Base-by-base conservation (phyloP, 30 jellyfish, hydroid and myxozoan genomes). In the Turritopsis rubra region DNA sequence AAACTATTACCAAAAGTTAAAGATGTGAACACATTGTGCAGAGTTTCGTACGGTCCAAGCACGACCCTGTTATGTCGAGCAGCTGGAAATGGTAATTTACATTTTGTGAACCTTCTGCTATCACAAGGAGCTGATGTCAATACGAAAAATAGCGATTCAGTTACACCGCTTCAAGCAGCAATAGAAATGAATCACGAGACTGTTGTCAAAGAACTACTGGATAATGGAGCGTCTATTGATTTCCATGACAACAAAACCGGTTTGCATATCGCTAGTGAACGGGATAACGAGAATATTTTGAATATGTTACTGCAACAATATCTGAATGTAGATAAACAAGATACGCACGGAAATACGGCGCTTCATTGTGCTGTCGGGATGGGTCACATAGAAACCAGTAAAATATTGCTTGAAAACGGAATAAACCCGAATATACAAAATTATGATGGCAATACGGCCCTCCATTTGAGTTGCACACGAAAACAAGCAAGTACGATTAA, bases 11-110 rank as follows among this genome's bases (percentile, higher is more conserved):
- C 30, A 0, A 68, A 68, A 19, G 19, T 68, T 17, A 68, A 68
- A 17, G 30, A 68, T 1, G 31, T 68, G 30, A 68, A 68, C 30
- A 17, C 28, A 8, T 27, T n/a, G 17, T n/a, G 28, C 0, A n/a
- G 17, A 0, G 19, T 68, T 9, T 23, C 77, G 9, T 68, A 68
- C 21, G 77, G 77, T 68, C 31, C 77, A 19, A 27, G 30, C 30
- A 68, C 77, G 16, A 68, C 77, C 77, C 8, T 68, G 77, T 27
- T 68, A 19, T 68, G 77, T 68, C 77, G 77, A 68, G 77, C 77
- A 7, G 77, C 77, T n/a, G 19, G 77, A 16, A 68, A 68, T 22
- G 77, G 77, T 68, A n/a, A 68, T 1, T 17, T 68, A 68, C 31
- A 68, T 27, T n/a, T 68, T 22, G 77, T 68, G 16, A 9, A 27